Evolutionary conservation across 2,797 vertebrate genomes (phyloP).

Genomic region (Clarias pachynema): DNA sequence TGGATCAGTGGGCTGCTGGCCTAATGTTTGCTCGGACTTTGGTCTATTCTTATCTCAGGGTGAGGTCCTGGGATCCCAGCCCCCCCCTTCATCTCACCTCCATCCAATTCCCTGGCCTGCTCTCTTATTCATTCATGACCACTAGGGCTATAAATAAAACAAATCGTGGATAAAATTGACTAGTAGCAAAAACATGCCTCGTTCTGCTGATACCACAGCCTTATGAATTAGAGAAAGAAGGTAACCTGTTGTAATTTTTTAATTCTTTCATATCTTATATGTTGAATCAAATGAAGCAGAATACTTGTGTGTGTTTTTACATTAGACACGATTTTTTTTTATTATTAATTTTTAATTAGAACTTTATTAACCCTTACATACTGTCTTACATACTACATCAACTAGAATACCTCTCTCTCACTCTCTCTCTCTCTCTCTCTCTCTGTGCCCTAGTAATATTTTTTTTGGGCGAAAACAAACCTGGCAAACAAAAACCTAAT

Average conservation of each 20-base stretch:
- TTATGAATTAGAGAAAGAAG: not conserved
- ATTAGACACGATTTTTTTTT: too few relatives aligned
- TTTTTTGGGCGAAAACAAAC: not conserved
- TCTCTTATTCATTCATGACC: not conserved
- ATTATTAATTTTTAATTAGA: too few relatives aligned
- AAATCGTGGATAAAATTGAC: not conserved
- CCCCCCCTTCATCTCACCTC: not conserved
- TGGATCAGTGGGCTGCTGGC: conserved; percentile 33
- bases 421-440: not conserved
- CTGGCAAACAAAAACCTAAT: conserved; percentile 65
- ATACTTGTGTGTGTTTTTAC: too few relatives aligned
- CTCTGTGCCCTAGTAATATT: not conserved
- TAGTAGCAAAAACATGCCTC: not conserved
- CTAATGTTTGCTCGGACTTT: conserved; percentile 72
- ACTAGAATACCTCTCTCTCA: not conserved
- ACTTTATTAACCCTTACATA: too few relatives aligned
- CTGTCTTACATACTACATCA: not conserved
- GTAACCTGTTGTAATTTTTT: not conserved
- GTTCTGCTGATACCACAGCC: not conserved
- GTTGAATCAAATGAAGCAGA: not conserved
- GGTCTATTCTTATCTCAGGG: conserved; percentile 76
- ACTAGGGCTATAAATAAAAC: conserved; percentile 5
- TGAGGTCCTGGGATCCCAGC: conserved; percentile 74
- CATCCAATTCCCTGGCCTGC: conserved; percentile 2
- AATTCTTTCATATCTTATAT: not conserved